Conservation (phyloP, 2,888 invertebrate genomes). For the Eueremaeus valkanovi region DNA sequence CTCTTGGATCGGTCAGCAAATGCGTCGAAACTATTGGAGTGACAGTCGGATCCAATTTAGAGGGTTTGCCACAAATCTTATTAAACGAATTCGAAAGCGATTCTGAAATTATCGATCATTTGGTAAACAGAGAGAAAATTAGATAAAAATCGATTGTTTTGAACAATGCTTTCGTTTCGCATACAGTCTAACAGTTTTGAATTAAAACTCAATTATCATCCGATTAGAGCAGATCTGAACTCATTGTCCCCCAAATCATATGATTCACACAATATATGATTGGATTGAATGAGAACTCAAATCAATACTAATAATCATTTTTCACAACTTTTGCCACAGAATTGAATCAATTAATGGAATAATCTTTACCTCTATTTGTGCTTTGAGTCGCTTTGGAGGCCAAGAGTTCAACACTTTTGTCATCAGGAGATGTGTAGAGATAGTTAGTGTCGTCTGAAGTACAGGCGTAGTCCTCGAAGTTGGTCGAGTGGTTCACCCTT, state of each 20-base stretch:
- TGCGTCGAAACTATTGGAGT: not conserved
- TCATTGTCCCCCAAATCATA: no score
- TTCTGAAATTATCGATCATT: not conserved
- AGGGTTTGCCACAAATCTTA: not conserved
- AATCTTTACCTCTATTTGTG: not conserved
- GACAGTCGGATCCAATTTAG: not conserved
- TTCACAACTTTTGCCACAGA: not conserved
- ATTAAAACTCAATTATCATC: no score
- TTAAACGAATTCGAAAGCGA: not conserved
- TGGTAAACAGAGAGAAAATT: no score
- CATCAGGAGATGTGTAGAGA: not conserved
- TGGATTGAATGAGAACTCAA: no score
- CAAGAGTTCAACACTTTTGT: not conserved
- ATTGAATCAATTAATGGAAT: not conserved
- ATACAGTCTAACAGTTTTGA: no score
- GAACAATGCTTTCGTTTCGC: no score
- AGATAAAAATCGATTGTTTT: no score
- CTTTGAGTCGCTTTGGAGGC: not conserved
- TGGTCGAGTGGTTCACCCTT: constrained; percentile 31
- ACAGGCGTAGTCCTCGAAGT: constrained; percentile 35
- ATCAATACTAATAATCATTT: no score
- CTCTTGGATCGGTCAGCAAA: not conserved
- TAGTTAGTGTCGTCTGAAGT: constrained; percentile 25
- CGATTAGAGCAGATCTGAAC: no score
- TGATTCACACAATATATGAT: no score